Conservation (phyloP, 2,888 invertebrate species). For the Magallana nippona region DNA sequence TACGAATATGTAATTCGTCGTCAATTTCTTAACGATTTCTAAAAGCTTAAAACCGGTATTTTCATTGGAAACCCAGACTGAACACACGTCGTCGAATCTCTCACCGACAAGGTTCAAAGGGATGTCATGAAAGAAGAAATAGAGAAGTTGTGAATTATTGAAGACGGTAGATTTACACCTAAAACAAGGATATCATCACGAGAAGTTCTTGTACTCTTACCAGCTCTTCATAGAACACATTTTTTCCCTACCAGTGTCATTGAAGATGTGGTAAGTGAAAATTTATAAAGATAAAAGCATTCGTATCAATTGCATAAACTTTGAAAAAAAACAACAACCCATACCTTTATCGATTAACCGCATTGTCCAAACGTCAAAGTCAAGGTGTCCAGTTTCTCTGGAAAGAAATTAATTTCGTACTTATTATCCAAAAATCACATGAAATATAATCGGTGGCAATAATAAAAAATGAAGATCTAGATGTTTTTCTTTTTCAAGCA, state of each 20-base stretch:
- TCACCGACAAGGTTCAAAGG: neutral
- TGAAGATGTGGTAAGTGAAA: no score
- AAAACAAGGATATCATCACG: neutral
- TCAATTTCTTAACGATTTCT: no score
- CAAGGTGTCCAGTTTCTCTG: neutral
- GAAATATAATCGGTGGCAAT: no score
- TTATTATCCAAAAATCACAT: neutral
- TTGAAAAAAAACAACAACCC: neutral
- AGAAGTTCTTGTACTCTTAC: neutral
- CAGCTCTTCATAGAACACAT: no score
- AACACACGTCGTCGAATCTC: neutral
- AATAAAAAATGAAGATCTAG: no score
- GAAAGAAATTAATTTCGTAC: neutral
- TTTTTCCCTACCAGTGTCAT: no score
- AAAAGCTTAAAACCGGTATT: no score
- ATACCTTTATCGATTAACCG: constrained; percentile 1
- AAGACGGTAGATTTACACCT: neutral
- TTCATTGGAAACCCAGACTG: no score
- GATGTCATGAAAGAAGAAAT: neutral
- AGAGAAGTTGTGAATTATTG: neutral
- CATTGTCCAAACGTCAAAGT: constrained; percentile 23
- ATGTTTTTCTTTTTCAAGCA: no score
- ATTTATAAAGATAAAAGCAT: no score
- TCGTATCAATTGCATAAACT: no score
- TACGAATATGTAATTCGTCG: no score